These are phyloP conservation scores for Drosophila arizonae DNA, from an alignment of 1,140 invertebrate genomes.

Conservation along the genomic window DNA sequence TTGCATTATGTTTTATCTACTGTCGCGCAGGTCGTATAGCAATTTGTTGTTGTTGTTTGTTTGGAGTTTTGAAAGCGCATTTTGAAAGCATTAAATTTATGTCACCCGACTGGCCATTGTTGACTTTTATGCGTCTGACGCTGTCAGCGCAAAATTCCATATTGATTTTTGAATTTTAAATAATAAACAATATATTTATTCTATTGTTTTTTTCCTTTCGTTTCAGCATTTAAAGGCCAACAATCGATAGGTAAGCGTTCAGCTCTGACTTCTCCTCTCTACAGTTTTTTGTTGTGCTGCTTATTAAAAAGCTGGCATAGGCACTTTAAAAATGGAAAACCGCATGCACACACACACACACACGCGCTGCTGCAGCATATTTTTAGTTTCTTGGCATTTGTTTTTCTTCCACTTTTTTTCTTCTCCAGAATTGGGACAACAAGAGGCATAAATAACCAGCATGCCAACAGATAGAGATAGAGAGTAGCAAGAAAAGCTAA, in stretches of 20 bases:
- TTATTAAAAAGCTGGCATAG: slow-evolving; percentile 65
- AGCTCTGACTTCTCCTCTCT: neutral
- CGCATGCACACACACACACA: slow-evolving; percentile 22
- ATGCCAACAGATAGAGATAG: slow-evolving; percentile 57
- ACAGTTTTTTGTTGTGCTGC: slow-evolving; percentile 22
- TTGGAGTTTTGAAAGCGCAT: slow-evolving; percentile 60
- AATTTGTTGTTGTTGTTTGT: slow-evolving; percentile 13
- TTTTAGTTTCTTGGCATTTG: neutral
- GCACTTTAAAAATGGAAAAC: slow-evolving; percentile 51
- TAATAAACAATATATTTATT: slow-evolving; percentile 46
- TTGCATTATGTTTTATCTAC: slow-evolving; percentile 64
- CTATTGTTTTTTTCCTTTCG: neutral
- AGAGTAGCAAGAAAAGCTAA: slow-evolving; percentile 19
- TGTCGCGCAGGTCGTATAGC: slow-evolving; percentile 49
- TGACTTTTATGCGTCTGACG: slow-evolving; percentile 58
- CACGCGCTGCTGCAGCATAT: slow-evolving; percentile 47
- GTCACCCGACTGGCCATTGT: slow-evolving; percentile 40
- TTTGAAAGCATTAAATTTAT: slow-evolving; percentile 72
- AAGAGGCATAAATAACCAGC: slow-evolving; percentile 78
- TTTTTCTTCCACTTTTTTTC: neutral
- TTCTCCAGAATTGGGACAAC: slow-evolving; percentile 72
- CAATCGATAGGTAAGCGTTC: slow-evolving; percentile 63
- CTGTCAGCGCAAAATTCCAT: slow-evolving; percentile 58
- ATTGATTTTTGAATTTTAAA: slow-evolving; percentile 67
- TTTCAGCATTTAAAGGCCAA: slow-evolving; percentile 23